phyloP scores from a whole-genome alignment of 2,797 vertebrate species.

The Anguilla anguilla region DNA sequence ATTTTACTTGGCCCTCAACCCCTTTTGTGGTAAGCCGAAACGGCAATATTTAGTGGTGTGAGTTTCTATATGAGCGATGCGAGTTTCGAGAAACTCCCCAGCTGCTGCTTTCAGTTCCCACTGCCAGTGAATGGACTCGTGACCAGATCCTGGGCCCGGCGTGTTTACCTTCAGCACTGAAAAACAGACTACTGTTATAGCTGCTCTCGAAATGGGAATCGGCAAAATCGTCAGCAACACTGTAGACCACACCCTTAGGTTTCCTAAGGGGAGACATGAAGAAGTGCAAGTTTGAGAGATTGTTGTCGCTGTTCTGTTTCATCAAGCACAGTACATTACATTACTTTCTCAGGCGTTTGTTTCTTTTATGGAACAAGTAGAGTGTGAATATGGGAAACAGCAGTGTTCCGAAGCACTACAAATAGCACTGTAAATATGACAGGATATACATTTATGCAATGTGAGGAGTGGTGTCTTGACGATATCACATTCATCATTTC shows the following conservation, averaged over 20 bases:
- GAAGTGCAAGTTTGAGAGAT: background rate
- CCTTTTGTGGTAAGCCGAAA: slow-evolving; percentile 44
- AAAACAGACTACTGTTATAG: background rate
- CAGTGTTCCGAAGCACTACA: background rate
- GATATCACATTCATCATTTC: background rate
- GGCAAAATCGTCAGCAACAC: background rate
- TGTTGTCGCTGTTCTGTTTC: background rate
- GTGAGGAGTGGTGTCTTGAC: background rate
- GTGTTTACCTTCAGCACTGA: background rate
- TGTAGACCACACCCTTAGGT: background rate
- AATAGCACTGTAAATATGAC: background rate
- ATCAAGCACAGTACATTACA: background rate
- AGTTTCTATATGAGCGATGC: slow-evolving; percentile 43
- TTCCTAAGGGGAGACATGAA: background rate
- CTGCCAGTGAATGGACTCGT: slow-evolving; percentile 49
- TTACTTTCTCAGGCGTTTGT: background rate
- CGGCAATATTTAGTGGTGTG: slow-evolving; percentile 46
- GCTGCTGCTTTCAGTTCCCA: slow-evolving; percentile 62
- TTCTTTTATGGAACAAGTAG: background rate
- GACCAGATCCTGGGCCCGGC: slow-evolving; percentile 48
- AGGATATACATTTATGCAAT: background rate
- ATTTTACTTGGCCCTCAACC: slow-evolving; percentile 3
- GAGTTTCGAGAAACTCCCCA: slow-evolving; percentile 54
- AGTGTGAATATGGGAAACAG: background rate
- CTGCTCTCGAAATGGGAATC: background rate